phyloP scores from a whole-genome alignment of 53 echinoderm and acorn worm species.

The Crossaster papposus region DNA sequence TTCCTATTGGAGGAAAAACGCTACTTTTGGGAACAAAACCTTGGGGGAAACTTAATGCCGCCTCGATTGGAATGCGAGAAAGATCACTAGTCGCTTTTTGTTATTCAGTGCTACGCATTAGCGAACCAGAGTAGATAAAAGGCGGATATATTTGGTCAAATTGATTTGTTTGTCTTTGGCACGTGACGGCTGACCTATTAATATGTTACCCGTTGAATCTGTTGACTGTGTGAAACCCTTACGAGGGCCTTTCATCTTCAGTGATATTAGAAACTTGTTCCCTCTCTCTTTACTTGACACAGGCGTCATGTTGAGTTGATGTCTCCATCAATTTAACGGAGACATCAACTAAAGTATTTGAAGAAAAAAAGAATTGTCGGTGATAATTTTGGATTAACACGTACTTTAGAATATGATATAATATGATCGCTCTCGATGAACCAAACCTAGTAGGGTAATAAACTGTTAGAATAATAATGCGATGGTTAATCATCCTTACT shows the following conservation, averaged over 20 bases:
- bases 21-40: neutral
- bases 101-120: constrained; percentile 12
- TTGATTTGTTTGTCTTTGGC: constrained; percentile 32
- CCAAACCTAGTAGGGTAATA: too few relatives aligned
- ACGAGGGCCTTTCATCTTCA: neutral
- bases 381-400: too few relatives aligned
- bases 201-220: neutral
- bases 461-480: too few relatives aligned
- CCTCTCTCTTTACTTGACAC: neutral
- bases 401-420: too few relatives aligned
- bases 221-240: neutral
- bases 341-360: too few relatives aligned
- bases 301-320: neutral
- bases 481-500: too few relatives aligned
- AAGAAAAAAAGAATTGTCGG: too few relatives aligned
- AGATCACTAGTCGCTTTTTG: constrained; percentile 19
- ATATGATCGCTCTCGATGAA: too few relatives aligned
- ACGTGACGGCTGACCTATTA: neutral
- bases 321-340: too few relatives aligned
- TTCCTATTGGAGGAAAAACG: constrained; percentile 9
- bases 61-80: neutral
- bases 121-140: neutral
- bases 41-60: constrained; percentile 34
- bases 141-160: constrained; percentile 32
- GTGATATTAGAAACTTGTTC: neutral